phyloP scores from a whole-genome alignment of 2,113 vertebrate genomes.

The Hystrix brachyura region DNA sequence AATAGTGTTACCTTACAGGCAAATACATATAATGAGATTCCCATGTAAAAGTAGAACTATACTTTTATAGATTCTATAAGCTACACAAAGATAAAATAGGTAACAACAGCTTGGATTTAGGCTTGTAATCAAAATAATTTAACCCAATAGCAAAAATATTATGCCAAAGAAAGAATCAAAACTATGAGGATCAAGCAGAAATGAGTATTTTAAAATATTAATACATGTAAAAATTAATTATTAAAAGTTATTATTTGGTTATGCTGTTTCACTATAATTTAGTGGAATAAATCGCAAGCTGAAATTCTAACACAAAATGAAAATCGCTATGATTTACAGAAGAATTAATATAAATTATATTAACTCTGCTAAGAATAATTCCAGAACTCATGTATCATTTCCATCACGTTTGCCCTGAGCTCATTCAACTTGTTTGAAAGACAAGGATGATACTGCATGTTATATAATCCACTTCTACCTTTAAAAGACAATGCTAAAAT shows the following conservation, averaged over 20 bases:
- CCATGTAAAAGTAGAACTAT: neutral
- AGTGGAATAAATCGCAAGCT: neutral
- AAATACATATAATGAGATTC: conserved; percentile 8
- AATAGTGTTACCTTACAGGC: neutral
- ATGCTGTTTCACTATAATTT: conserved; percentile 46
- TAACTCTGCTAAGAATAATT: neutral
- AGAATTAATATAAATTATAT: neutral
- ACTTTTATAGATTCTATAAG: neutral
- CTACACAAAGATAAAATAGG: neutral
- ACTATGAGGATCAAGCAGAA: conserved; percentile 28
- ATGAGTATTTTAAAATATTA: conserved; percentile 42
- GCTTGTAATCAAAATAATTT: conserved; percentile 36
- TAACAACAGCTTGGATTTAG: neutral
- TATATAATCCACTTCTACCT: neutral
- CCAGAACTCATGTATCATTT: conserved; percentile 14
- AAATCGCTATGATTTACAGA: conserved; percentile 22
- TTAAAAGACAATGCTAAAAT: conserved; percentile 49
- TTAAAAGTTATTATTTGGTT: conserved; percentile 23
- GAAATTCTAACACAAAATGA: conserved; percentile 32
- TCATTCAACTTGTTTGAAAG: conserved; percentile 18
- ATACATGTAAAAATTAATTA: neutral
- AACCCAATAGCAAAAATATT: conserved; percentile 52
- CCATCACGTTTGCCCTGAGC: neutral
- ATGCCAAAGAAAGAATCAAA: conserved; percentile 3
- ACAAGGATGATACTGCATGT: neutral